Evolutionary conservation across 2,113 vertebrate genomes (phyloP), one percentile per base, ranked within the genome.

Genomic region (Elanoides forficatus): DNA sequence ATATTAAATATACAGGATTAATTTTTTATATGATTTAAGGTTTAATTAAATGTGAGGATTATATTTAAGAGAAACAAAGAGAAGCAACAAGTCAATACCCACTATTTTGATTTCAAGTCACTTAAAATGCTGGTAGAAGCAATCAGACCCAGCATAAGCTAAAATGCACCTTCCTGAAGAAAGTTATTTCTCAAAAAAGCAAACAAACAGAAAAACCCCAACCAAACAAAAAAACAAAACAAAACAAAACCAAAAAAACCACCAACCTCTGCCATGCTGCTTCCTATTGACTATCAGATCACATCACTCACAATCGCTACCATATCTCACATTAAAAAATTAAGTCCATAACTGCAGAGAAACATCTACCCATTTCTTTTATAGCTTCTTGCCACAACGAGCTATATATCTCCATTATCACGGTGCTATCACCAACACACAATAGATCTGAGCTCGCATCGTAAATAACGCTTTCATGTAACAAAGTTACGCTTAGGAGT

Each of bases 291-390:
- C 83, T 95, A 34, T 20, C 93, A 78, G 93, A 75, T 87, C 91
- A 45, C 93, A 95, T 94, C 97, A 72, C 93, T 93, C n/a, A 36
- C 65, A 22, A 38, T 25, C 29, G 0, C 95, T 30, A 21, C 95
- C 91, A 75, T 80, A 91, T 62, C 93, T 95, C 91, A 88, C 94
- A 91, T 97, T 91, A 96, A 95, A 95, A 97, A 97, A 97, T 97
- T 93, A 96, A 97, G 95, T 95, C 93, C 92, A n/a, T 95, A 94
- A 90, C 81, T 60, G 93, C 87, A 71, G 80, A 70, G 93, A 93
- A 93, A 81, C 86, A 86, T 83, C 80, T 70, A 1, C 84, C 91
- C 80, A 87, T 95, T 96, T 94, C 91, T 95, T 96, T 97, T 94
- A 95, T 79, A 66, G 94, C 95, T 93, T 45, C 96, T 94, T 91